Evolutionary conservation across 1,140 invertebrate species (phyloP), one percentile per base, ranked within the genome.

Genomic region (Orchesella cincta): DNA sequence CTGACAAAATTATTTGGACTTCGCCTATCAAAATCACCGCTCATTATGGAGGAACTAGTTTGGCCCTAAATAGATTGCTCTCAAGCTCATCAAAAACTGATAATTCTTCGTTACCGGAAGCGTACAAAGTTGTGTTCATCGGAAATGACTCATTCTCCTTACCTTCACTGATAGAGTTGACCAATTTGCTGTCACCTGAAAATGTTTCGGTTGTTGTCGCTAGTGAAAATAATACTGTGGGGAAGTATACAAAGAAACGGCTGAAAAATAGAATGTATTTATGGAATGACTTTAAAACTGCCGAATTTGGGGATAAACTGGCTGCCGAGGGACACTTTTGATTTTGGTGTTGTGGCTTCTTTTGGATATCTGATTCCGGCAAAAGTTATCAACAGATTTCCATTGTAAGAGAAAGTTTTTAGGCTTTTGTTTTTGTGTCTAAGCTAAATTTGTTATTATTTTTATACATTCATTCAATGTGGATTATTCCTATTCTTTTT

Each of bases 141-240:
- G 82, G 82, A 23, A 83, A 74, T 78, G 81, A 83, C 74, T 93
- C 94, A 0, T 94, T 93, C 20, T 95, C 95, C 80, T 93, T 95
- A n/a, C 94, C 94, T 86, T 93, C 93, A 0, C 93, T 93, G 76
- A 93, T 95, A 85, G 91, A 94, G 67, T 94, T 94, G 93, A 94
- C 94, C 83, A 86, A 94, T n/a, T 92, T 91, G 0, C 94, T 93
- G 83, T 89, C 90, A 75, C 94, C 95, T 82, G 92, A 95, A 57
- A 95, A 95, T 83, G 90, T 92, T 20, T 93, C 93, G 2, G 89
- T 96, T 84, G 90, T 95, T 0, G 93, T 95, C 82, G 95, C 95
- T 84, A 93, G 93, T n/a, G 93, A 94, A 80, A 93, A 95, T 2
- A 95, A 95, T 83, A 29, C 73, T n/a, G 77, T 84, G 14, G 81